Conservation (phyloP, 1,140 invertebrate species). For the Drosophila kohkoa region DNA sequence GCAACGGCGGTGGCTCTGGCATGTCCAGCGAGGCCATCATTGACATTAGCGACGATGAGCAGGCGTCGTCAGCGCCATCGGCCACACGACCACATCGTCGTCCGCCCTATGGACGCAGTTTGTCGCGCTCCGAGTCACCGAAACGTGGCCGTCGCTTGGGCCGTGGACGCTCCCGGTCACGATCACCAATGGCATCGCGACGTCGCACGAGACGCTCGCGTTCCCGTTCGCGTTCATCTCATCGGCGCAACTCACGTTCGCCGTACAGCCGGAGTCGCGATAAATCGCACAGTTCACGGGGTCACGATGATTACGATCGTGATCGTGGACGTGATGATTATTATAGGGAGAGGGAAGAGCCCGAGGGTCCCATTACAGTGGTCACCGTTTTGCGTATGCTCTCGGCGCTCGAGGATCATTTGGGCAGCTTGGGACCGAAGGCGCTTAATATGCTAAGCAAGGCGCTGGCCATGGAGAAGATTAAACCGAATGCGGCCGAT, state of each 20-base stretch:
- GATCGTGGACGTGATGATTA: constrained; percentile 20
- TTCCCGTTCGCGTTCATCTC: constrained; percentile 60
- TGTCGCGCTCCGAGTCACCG: constrained; percentile 6
- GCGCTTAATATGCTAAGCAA: constrained; percentile 90
- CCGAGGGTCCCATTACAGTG: constrained; percentile 86
- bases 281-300: constrained; percentile 33
- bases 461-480: constrained; percentile 90
- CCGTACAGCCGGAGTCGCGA: constrained; percentile 38
- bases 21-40: constrained; percentile 56
- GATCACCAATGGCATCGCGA: constrained; percentile 44
- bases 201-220: constrained; percentile 62
- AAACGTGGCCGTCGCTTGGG: constrained; percentile 32
- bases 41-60: constrained; percentile 80
- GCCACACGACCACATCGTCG: constrained; percentile 16
- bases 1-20: constrained; percentile 6
- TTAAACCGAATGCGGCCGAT: constrained; percentile 89
- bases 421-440: constrained; percentile 92
- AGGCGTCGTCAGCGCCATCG: constrained; percentile 21
- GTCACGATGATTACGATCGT: constrained; percentile 29
- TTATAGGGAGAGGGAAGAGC: constrained; percentile 44
- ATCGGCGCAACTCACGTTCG: constrained; percentile 62
- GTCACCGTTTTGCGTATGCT: constrained; percentile 90
- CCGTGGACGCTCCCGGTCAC: constrained; percentile 42
- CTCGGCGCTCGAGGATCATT: constrained; percentile 91
- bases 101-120: constrained; percentile 20